Percentiles rank a stretch among this genome's conserved stretches.
phyloP scores from a whole-genome alignment of 2,797 vertebrate genomes.

The Aeoliscus strigatus region DNA sequence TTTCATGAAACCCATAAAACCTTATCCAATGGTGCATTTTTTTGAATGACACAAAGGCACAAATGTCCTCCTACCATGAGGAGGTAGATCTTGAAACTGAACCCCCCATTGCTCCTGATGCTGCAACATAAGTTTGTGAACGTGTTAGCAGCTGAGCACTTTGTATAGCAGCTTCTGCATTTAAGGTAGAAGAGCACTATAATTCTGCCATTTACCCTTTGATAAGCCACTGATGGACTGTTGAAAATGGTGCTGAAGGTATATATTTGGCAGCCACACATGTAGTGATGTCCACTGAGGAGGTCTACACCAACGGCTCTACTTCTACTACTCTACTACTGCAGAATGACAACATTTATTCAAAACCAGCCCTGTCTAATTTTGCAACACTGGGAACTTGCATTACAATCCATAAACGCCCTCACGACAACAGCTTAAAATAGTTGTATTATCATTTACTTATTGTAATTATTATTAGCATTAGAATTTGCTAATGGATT shows the following conservation, averaged over 20 bases:
- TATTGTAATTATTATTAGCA: conserved; percentile 12
- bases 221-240: conserved; percentile 35
- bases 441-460: conserved; percentile 19
- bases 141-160: too few species aligned
- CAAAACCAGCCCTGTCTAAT: conserved; percentile 22
- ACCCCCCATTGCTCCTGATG: too few species aligned
- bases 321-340: too few species aligned
- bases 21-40: conserved; percentile 50
- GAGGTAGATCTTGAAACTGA: too few species aligned
- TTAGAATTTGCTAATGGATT: too few species aligned
- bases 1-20: conserved; percentile 68
- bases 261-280: too few species aligned
- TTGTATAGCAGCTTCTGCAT: too few species aligned
- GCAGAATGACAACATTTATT: conserved; percentile 14
- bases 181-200: too few species aligned
- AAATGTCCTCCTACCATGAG: conserved; percentile 61
- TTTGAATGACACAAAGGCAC: conserved; percentile 52
- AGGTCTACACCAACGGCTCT: not conserved
- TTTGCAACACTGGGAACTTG: conserved; percentile 18
- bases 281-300: conserved; percentile 9
- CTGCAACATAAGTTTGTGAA: too few species aligned
- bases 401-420: conserved; percentile 35
- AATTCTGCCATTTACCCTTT: too few species aligned
- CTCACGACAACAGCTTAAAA: conserved; percentile 15
- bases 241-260: conserved; percentile 16